A percentile compares a stretch with the other conserved stretches of the same genome.
These are phyloP conservation scores for Euwallacea fornicatus DNA, from an alignment of 1,140 invertebrate genomes.

Conservation along the genomic window DNA sequence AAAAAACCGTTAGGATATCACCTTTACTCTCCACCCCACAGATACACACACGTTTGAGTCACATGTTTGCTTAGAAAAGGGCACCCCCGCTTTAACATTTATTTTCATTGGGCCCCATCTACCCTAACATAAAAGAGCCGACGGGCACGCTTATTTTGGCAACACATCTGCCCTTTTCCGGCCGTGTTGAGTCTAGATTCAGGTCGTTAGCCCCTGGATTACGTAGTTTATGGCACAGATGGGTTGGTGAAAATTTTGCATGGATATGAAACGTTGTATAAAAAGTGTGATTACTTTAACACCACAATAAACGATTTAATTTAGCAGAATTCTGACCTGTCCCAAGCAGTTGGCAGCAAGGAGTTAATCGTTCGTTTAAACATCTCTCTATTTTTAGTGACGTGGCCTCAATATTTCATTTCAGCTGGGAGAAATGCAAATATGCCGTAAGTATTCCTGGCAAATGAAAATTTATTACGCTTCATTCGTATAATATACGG, in stretches of 20 bases:
- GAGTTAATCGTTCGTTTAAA: conserved; percentile 13
- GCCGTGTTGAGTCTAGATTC: conserved; percentile 14
- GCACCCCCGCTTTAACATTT: conserved; percentile 26
- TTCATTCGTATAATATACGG: no score
- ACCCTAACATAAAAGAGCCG: conserved; percentile 15
- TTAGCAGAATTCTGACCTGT: no score
- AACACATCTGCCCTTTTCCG: conserved; percentile 21
- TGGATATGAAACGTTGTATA: no score
- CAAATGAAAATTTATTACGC: no score
- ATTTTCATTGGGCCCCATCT: conserved; percentile 13
- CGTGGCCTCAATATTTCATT: neutral
- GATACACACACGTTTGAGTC: conserved; percentile 15
- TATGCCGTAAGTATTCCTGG: no score
- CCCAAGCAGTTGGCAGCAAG: neutral
- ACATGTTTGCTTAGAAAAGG: conserved; percentile 25
- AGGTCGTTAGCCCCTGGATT: conserved; percentile 16
- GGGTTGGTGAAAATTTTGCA: no score
- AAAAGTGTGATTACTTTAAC: no score
- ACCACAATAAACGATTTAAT: no score
- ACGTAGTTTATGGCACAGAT: no score
- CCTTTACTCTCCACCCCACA: conserved; percentile 1
- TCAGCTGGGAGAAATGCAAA: no score
- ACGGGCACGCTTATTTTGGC: conserved; percentile 25
- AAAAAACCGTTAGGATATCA: conserved; percentile 29
- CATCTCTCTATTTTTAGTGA: conserved; percentile 7